Percentiles rank a stretch among this genome's conserved stretches.
phyloP scores from a whole-genome alignment of 2,797 vertebrate genomes.

The Argyrosomus regius region DNA sequence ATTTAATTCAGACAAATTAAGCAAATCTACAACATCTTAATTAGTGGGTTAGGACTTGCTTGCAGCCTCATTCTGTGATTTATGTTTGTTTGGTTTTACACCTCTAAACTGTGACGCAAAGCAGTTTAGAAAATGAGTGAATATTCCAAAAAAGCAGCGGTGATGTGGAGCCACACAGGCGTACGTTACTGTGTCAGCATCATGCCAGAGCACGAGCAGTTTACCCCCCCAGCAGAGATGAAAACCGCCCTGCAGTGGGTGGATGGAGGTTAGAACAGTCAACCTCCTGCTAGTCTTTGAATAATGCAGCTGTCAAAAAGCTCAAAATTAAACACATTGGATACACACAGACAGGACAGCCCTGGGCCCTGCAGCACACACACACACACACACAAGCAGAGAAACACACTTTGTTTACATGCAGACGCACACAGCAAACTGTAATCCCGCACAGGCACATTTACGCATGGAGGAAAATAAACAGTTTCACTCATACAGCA shows the following conservation, averaged over 20 bases:
- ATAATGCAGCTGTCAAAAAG: slow-evolving; percentile 71
- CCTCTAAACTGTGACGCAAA: background rate
- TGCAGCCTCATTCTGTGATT: background rate
- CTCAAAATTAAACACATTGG: slow-evolving; percentile 66
- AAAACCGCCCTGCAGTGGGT: slow-evolving; percentile 51
- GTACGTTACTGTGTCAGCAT: slow-evolving; percentile 36
- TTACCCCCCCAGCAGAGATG: slow-evolving; percentile 15
- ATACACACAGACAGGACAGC: slow-evolving; percentile 55
- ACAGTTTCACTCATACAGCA: background rate
- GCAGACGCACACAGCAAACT: slow-evolving; percentile 12
- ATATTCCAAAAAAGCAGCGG: background rate
- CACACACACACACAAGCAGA: slow-evolving; percentile 20
- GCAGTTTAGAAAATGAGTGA: slow-evolving; percentile 5
- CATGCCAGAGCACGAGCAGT: slow-evolving; percentile 19
- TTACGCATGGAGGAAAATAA: slow-evolving; percentile 12
- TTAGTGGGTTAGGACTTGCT: background rate
- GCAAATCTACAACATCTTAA: background rate
- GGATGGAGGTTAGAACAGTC: slow-evolving; percentile 66
- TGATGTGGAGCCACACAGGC: slow-evolving; percentile 16
- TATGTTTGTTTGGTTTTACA: slow-evolving; percentile 17
- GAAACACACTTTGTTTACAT: slow-evolving; percentile 19
- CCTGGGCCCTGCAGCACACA: slow-evolving; percentile 31
- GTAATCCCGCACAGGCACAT: slow-evolving; percentile 14
- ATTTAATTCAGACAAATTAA: slow-evolving; percentile 15
- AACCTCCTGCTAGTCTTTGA: slow-evolving; percentile 64